Base-by-base conservation (phyloP, 1,140 invertebrate genomes). In the Drosophila elegans region DNA sequence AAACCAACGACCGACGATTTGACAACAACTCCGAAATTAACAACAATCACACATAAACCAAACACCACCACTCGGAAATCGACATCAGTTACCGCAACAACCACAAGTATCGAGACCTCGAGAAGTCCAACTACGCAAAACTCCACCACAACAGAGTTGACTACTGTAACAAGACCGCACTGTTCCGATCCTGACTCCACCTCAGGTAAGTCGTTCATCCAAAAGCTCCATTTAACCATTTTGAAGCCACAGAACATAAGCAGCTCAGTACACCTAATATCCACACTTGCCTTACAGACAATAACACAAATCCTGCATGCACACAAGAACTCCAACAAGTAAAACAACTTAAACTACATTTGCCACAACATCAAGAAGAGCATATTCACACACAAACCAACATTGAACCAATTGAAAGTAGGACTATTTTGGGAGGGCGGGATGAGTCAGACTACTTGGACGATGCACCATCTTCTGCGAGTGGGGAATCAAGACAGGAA, bases 381-480 rank as follows among this genome's bases (percentile, higher is more conserved):
- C 13, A 11, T 21, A 69, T 10, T 11, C n/a, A 71, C 10, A 71
- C 12, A 60, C 48, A 71, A 53, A 16, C 32, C 25, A 27, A 64
- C 45, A 57, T 54, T 42, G 42, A 57, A 29, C 13, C 46, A 27
- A 3, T 10, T 3, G 56, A n/a, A 9, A 64, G 27, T 42, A 46
- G 34, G 39, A 62, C 45, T 44, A 13, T 29, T n/a, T 52, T 74
- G 53, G 16, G 57, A 36, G 44, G 52, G 45, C 7, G 41, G 61
- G 49, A 80, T 21, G 45, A 49, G 4, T 39, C 46, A 25, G n/a
- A 86, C 45, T 86, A 86, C 45, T 63, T 83, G 59, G 74, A 88
- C 38, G 83, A 86, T 39, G 75, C 42, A 4, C 59, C 69, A 16
- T 36, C 41, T 6, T 25, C 41, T 1, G 45, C 2, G 4, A 57